Conservation (phyloP, 2,113 vertebrate genomes). For the Hippocampus abdominalis region DNA sequence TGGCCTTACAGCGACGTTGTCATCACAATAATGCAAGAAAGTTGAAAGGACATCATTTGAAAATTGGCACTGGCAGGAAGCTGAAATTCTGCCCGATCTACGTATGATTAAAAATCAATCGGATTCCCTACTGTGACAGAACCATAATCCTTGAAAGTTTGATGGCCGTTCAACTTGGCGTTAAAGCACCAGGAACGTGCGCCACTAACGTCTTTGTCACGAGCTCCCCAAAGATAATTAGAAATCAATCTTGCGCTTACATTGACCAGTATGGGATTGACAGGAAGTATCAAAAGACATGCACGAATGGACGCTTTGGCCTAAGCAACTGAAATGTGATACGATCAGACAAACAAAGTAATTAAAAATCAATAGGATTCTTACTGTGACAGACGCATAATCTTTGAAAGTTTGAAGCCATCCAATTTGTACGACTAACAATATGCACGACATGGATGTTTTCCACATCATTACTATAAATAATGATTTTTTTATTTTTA, state of each 20-base stretch:
- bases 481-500: no score
- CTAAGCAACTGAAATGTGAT: not conserved
- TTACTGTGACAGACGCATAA: not conserved
- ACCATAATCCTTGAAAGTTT: not conserved
- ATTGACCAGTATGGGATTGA: not conserved
- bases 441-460: not conserved
- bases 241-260: not conserved
- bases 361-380: not conserved
- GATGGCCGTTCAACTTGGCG: not conserved
- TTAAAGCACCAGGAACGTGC: not conserved
- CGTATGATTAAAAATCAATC: not conserved
- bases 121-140: not conserved
- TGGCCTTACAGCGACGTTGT: not conserved
- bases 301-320: not conserved
- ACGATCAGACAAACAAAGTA: not conserved
- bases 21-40: not conserved
- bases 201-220: not conserved
- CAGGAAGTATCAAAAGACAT: not conserved
- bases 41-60: not conserved
- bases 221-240: not conserved
- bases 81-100: not conserved
- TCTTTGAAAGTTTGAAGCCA: not conserved
- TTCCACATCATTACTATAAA: no score
- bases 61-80: not conserved
- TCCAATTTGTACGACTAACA: not conserved